These are phyloP conservation scores for Boulengeromyrus knoepffleri DNA, from an alignment of 2,113 vertebrate species.

Conservation along the genomic window DNA sequence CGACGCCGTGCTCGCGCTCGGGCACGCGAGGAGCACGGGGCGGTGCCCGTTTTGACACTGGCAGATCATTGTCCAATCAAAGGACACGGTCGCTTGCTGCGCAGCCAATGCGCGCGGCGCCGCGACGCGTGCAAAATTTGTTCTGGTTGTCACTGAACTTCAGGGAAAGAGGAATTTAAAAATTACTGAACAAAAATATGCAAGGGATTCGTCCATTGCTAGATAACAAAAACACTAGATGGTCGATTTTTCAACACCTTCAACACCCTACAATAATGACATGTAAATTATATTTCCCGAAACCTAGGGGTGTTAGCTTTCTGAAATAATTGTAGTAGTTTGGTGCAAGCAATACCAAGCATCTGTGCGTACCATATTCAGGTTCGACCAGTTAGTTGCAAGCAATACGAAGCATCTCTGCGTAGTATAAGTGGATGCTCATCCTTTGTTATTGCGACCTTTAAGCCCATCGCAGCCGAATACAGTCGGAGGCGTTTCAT, in stretches of 20 bases:
- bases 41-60: background rate
- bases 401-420: background rate
- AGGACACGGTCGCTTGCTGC: too few relatives aligned
- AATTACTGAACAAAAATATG: background rate
- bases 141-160: background rate
- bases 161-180: background rate
- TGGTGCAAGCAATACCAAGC: background rate
- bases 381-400: too few relatives aligned
- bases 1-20: slow-evolving; percentile 6
- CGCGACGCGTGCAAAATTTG: background rate
- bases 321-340: background rate
- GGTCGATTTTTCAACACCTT: background rate
- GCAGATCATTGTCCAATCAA: slow-evolving; percentile 16
- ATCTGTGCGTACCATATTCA: too few relatives aligned
- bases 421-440: background rate
- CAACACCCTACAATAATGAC: background rate
- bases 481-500: background rate
- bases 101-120: slow-evolving; percentile 7
- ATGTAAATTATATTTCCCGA: background rate
- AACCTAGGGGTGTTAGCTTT: background rate
- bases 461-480: background rate
- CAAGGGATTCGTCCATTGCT: background rate
- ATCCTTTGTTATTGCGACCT: background rate
- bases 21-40: slow-evolving; percentile 8
- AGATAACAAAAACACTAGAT: background rate